Conservation (phyloP, 2,113 vertebrate species). For the Ranitomeya imitator region DNA sequence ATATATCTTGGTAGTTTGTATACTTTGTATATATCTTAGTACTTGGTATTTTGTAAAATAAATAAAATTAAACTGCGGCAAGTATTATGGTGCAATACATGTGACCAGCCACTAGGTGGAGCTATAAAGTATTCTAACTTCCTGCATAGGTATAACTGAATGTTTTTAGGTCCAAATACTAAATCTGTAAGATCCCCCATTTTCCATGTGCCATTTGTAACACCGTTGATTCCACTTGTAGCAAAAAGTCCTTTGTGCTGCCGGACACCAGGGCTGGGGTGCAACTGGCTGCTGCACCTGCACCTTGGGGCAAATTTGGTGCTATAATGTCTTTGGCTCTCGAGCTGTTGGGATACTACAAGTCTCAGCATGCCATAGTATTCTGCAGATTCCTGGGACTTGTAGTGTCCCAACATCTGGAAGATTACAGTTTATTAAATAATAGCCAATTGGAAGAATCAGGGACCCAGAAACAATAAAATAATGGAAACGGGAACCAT, state of each 20-base stretch:
- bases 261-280: background rate
- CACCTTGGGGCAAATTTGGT: background rate
- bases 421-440: background rate
- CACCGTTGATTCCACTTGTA: background rate
- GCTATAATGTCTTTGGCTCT: background rate
- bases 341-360: background rate
- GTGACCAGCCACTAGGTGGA: background rate
- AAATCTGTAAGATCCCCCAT: background rate
- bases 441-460: no score
- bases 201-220: background rate
- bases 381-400: background rate
- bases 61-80: no score
- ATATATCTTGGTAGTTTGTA: no score
- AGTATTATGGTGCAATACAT: background rate
- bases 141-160: background rate
- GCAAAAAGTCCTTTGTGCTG: background rate
- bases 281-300: background rate
- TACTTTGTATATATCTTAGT: no score
- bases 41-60: no score
- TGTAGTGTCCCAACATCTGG: background rate
- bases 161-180: background rate
- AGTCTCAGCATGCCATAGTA: background rate
- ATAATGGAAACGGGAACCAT: background rate
- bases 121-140: background rate
- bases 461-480: no score